Conservation (phyloP, 35 echinoderm and acorn worm genomes). For the Anneissia japonica region DNA sequence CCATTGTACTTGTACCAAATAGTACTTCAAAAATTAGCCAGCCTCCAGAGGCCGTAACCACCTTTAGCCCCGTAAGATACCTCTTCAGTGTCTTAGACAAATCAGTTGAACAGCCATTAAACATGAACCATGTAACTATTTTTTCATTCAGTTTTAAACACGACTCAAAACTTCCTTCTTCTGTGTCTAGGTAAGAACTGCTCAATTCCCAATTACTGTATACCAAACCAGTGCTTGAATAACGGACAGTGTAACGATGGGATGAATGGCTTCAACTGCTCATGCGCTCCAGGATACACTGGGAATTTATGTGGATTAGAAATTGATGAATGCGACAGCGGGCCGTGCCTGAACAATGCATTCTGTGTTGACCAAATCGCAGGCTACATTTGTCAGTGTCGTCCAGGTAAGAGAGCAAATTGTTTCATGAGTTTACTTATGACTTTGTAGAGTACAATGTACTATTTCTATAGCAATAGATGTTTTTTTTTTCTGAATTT, state of each 20-base stretch:
- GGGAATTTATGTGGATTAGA: constrained; percentile 50
- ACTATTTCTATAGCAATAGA: too few relatives aligned
- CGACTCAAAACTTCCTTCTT: background rate
- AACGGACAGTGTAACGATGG: constrained; percentile 63
- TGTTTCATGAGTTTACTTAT: too few relatives aligned
- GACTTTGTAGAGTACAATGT: too few relatives aligned
- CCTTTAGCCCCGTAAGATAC: too few relatives aligned
- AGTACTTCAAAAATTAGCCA: too few relatives aligned
- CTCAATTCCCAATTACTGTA: constrained; percentile 79
- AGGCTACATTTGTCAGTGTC: constrained; percentile 62
- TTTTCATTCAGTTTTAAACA: too few relatives aligned
- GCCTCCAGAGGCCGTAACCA: too few relatives aligned
- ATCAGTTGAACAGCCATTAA: too few relatives aligned
- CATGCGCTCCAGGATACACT: constrained; percentile 56
- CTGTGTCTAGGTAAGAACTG: constrained; percentile 84
- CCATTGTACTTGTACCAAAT: too few relatives aligned
- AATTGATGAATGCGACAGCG: constrained; percentile 66
- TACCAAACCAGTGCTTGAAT: constrained; percentile 71
- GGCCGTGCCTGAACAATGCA: constrained; percentile 59
- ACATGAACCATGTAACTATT: too few relatives aligned
- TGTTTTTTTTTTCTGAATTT: too few relatives aligned
- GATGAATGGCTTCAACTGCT: constrained; percentile 74
- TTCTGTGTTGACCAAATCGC: constrained; percentile 57
- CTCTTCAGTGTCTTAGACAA: too few relatives aligned
- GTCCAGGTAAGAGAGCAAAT: constrained; percentile 45